A percentile compares a stretch with the other conserved stretches of the same genome.
Evolutionary conservation across 2,113 vertebrate species (phyloP).

Genomic region (Perca flavescens): DNA sequence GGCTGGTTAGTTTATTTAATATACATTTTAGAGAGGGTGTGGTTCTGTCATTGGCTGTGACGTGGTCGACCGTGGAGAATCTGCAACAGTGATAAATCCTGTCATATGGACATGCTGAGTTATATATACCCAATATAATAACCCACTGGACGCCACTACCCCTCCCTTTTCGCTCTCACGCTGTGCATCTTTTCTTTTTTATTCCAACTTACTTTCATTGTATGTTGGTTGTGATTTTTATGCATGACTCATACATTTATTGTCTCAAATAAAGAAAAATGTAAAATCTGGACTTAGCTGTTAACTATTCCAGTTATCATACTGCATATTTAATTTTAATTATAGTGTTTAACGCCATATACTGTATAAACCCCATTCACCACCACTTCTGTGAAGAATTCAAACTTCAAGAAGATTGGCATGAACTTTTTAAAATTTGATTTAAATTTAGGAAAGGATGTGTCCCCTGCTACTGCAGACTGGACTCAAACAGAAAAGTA

Average conservation of each 20-base stretch:
- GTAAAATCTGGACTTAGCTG: not conserved
- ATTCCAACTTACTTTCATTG: not conserved
- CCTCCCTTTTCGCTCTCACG: not conserved
- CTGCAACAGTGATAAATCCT: conserved; percentile 24
- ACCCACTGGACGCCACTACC: conserved; percentile 12
- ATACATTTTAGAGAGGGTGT: not conserved
- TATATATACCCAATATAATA: conserved; percentile 2
- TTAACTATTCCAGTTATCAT: not conserved
- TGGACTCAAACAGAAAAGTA: not conserved
- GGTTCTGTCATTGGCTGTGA: not conserved
- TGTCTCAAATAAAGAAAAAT: not conserved
- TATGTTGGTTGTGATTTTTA: not conserved
- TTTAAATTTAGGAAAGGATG: not conserved
- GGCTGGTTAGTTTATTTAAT: not conserved
- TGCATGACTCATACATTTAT: conserved; percentile 12
- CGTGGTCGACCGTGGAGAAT: conserved; percentile 13
- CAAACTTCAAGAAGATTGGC: not conserved
- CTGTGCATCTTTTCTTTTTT: conserved; percentile 22
- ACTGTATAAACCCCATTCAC: not conserved
- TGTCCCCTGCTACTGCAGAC: not conserved
- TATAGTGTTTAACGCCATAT: not conserved
- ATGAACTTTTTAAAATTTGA: not conserved
- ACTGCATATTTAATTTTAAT: not conserved
- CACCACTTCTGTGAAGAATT: not conserved
- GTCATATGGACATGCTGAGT: conserved; percentile 53